Conservation (phyloP, 1,140 invertebrate genomes). For the Mesaphorura yosii region DNA sequence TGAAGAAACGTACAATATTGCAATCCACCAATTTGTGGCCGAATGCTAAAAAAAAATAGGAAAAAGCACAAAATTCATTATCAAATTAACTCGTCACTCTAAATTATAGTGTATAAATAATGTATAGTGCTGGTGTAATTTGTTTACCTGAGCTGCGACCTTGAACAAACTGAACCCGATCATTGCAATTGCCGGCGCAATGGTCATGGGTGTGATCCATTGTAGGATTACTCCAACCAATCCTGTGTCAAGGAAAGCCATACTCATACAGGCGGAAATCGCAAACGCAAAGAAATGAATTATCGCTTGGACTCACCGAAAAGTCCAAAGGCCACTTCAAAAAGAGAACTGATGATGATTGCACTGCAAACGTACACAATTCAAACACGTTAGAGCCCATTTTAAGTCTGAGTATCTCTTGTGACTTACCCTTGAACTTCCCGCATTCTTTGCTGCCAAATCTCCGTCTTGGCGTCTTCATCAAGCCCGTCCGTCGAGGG, state of each 20-base stretch:
- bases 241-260: slow-evolving; percentile 38
- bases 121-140: neutral
- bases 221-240: slow-evolving; percentile 57
- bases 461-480: slow-evolving; percentile 34
- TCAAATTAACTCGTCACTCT: neutral
- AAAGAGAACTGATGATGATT: slow-evolving; percentile 40
- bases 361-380: too few species aligned
- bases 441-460: slow-evolving; percentile 41
- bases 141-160: slow-evolving; percentile 46
- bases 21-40: slow-evolving; percentile 67
- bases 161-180: slow-evolving; percentile 68
- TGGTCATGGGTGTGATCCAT: slow-evolving; percentile 66
- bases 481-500: slow-evolving; percentile 30
- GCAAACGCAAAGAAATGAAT: neutral
- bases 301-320: slow-evolving; percentile 32
- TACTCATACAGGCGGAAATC: neutral
- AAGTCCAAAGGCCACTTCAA: slow-evolving; percentile 42
- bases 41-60: slow-evolving; percentile 50
- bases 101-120: neutral
- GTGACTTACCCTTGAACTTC: slow-evolving; percentile 44
- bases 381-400: too few species aligned
- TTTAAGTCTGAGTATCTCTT: too few species aligned
- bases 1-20: slow-evolving; percentile 48
- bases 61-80: neutral
- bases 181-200: slow-evolving; percentile 64